Evolutionary conservation across 2,113 vertebrate genomes (phyloP).

Genomic region (Oceanites oceanicus): DNA sequence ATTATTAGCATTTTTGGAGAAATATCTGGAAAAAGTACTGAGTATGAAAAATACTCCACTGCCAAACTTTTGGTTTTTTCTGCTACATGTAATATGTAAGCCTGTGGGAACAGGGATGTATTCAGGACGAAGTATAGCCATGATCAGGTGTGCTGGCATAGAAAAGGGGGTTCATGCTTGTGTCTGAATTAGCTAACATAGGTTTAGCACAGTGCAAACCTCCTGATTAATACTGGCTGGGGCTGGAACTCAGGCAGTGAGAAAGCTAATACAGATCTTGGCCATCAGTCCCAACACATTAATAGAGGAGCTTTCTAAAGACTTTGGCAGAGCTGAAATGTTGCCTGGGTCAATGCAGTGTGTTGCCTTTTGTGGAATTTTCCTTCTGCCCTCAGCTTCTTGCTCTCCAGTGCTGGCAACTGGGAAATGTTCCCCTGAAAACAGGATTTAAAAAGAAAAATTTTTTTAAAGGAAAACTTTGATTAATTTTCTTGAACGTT

Average conservation of each 20-base stretch:
- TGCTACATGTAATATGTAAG: neutral
- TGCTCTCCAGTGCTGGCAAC: neutral
- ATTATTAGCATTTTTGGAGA: neutral
- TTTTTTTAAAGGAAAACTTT: neutral
- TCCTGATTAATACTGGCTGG: neutral
- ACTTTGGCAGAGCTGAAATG: neutral
- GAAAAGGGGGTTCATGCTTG: neutral
- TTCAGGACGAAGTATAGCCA: neutral
- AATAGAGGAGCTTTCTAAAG: neutral
- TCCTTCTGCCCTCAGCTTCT: neutral
- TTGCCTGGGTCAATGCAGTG: neutral
- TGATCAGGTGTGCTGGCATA: neutral
- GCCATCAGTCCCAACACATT: neutral
- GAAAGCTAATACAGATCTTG: neutral
- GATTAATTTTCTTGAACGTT: neutral
- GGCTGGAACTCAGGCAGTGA: neutral
- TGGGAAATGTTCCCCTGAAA: neutral
- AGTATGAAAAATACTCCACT: neutral
- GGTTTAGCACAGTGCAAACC: neutral
- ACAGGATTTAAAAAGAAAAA: neutral
- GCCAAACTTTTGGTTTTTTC: neutral
- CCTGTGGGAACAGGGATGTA: neutral
- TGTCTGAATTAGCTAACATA: neutral
- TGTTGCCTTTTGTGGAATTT: neutral
- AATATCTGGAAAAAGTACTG: neutral